Evolutionary conservation across 2,888 invertebrate genomes (phyloP).

Genomic region (Mechanitis messenoides): DNA sequence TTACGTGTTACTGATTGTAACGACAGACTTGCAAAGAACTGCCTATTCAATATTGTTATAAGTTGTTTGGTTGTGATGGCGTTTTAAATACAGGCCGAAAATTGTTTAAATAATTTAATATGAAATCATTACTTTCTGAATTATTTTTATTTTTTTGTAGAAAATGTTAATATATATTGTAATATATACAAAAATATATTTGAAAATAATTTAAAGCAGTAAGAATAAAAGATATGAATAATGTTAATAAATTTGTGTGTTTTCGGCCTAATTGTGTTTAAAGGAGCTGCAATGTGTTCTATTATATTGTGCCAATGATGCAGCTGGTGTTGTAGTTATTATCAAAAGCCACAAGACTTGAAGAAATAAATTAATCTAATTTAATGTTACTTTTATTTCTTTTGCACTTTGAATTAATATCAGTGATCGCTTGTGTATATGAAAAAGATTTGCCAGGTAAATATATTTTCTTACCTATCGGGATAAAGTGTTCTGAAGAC

Average conservation of each 20-base stretch:
- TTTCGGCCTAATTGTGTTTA: background rate
- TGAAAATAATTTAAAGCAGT: too few relatives aligned
- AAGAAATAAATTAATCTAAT: constrained; percentile 15
- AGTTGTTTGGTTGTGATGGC: constrained; percentile 2
- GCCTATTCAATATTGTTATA: background rate
- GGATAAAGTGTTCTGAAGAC: too few relatives aligned
- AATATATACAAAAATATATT: too few relatives aligned
- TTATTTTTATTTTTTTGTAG: background rate
- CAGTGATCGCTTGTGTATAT: too few relatives aligned
- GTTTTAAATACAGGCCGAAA: background rate
- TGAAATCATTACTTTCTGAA: too few relatives aligned
- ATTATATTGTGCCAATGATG: constrained; percentile 12
- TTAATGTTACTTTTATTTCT: constrained; percentile 9
- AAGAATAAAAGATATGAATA: too few relatives aligned
- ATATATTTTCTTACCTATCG: too few relatives aligned
- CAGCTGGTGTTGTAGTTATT: constrained; percentile 2
- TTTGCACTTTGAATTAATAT: too few relatives aligned
- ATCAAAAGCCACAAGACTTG: constrained; percentile 16
- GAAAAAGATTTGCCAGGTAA: too few relatives aligned
- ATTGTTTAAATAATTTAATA: background rate
- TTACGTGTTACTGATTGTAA: background rate
- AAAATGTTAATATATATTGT: background rate
- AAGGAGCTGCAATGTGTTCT: constrained; percentile 1
- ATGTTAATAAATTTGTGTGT: background rate
- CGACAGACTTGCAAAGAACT: constrained; percentile 2